Evolutionary conservation across 2,113 vertebrate genomes (phyloP).

Genomic region (Rhagologus leucostigma): DNA sequence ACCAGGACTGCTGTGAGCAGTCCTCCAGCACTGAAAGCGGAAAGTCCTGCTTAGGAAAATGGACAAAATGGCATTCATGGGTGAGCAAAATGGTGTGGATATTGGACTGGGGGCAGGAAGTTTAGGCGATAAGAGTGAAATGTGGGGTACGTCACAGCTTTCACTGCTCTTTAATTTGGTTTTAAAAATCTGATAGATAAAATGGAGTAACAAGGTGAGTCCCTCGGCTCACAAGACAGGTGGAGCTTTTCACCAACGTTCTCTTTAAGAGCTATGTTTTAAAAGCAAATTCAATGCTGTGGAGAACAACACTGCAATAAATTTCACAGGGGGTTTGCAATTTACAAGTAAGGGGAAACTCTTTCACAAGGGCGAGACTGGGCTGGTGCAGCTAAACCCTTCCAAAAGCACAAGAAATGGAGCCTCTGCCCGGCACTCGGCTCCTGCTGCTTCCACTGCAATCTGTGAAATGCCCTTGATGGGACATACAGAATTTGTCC

Average conservation of each 20-base stretch:
- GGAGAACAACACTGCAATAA: neutral
- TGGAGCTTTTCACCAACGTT: neutral
- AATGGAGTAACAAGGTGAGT: neutral
- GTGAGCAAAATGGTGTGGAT: neutral
- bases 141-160: neutral
- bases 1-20: neutral
- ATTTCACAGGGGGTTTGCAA: neutral
- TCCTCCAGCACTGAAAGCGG: neutral
- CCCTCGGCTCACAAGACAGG: neutral
- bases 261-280: neutral
- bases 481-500: neutral
- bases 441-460: neutral
- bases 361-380: neutral
- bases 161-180: neutral
- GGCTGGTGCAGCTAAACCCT: neutral
- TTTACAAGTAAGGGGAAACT: neutral
- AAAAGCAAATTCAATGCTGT: rapidly evolving
- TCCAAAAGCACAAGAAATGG: neutral
- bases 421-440: neutral
- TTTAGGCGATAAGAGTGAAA: neutral
- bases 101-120: rapidly evolving
- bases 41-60: too few relatives aligned
- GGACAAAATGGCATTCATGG: neutral
- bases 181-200: neutral
- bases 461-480: rapidly evolving